Conservation (phyloP, 2,888 invertebrate species). For the Leptinotarsa juncta region DNA sequence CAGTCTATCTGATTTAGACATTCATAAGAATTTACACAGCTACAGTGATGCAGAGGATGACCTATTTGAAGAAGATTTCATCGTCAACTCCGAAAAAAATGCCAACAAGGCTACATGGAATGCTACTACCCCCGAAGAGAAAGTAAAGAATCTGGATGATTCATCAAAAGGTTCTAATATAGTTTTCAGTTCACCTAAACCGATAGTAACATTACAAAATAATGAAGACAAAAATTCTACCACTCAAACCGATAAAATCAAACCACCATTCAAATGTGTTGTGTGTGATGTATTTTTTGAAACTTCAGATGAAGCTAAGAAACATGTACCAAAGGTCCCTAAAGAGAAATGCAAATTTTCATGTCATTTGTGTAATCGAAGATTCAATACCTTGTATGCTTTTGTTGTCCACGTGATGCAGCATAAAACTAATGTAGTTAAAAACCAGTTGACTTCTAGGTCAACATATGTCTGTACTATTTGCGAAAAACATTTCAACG, state of each 20-base stretch:
- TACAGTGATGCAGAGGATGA: slow-evolving; percentile 37
- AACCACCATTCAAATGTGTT: slow-evolving; percentile 48
- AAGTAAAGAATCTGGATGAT: slow-evolving; percentile 29
- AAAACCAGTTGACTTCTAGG: slow-evolving; percentile 31
- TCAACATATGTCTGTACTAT: slow-evolving; percentile 42
- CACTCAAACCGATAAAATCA: neutral
- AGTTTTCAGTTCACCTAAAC: slow-evolving; percentile 12
- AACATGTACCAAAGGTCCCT: slow-evolving; percentile 32
- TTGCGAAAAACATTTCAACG: slow-evolving; percentile 46
- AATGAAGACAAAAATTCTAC: neutral
- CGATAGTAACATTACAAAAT: neutral
- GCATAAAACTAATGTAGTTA: slow-evolving; percentile 40
- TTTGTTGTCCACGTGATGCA: slow-evolving; percentile 51
- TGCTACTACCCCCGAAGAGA: slow-evolving; percentile 20
- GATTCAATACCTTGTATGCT: slow-evolving; percentile 49
- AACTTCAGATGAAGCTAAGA: slow-evolving; percentile 44
- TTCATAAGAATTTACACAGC: slow-evolving; percentile 36
- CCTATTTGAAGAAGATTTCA: slow-evolving; percentile 34
- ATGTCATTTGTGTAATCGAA: slow-evolving; percentile 46
- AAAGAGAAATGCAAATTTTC: slow-evolving; percentile 46
- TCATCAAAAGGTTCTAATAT: slow-evolving; percentile 8
- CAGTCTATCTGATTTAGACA: slow-evolving; percentile 20
- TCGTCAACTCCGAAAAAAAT: neutral
- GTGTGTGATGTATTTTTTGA: slow-evolving; percentile 47
- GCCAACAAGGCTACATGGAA: neutral